A percentile compares a stretch with the other conserved stretches of the same genome.
Evolutionary conservation across 1,140 invertebrate species (phyloP).

Genomic region (Brachystomella parvula): DNA sequence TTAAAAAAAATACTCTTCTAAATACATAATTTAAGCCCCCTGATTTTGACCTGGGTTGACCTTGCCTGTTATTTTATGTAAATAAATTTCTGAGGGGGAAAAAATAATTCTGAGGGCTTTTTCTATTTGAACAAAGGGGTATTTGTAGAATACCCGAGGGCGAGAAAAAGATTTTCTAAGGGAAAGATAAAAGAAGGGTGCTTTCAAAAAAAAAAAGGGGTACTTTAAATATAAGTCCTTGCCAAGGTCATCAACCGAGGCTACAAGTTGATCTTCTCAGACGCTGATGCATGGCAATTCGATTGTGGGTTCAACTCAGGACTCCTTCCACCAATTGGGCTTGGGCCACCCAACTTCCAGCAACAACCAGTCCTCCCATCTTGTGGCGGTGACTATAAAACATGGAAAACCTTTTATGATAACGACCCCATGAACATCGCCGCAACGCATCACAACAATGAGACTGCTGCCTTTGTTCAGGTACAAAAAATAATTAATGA

Average conservation of each 20-base stretch:
- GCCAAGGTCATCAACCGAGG: constrained; percentile 38
- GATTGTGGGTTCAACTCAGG: constrained; percentile 47
- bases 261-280: constrained; percentile 39
- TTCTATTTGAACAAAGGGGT: too few relatives aligned
- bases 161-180: too few relatives aligned
- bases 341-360: constrained; percentile 26
- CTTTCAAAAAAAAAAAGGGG: too few relatives aligned
- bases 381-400: constrained; percentile 37
- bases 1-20: too few relatives aligned
- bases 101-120: too few relatives aligned
- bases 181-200: too few relatives aligned
- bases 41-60: too few relatives aligned
- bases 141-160: too few relatives aligned
- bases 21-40: too few relatives aligned
- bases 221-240: too few relatives aligned
- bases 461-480: constrained; percentile 37
- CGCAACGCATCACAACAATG: constrained; percentile 38
- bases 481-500: constrained; percentile 24
- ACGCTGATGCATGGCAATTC: constrained; percentile 38
- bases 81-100: too few relatives aligned
- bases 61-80: too few relatives aligned
- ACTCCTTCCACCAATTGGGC: constrained; percentile 33
- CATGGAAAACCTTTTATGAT: constrained; percentile 38
- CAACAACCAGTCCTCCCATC: constrained; percentile 27
- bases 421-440: constrained; percentile 39